phyloP scores from a whole-genome alignment of 2,888 invertebrate genomes.

The Lasioglossum malachurum region DNA sequence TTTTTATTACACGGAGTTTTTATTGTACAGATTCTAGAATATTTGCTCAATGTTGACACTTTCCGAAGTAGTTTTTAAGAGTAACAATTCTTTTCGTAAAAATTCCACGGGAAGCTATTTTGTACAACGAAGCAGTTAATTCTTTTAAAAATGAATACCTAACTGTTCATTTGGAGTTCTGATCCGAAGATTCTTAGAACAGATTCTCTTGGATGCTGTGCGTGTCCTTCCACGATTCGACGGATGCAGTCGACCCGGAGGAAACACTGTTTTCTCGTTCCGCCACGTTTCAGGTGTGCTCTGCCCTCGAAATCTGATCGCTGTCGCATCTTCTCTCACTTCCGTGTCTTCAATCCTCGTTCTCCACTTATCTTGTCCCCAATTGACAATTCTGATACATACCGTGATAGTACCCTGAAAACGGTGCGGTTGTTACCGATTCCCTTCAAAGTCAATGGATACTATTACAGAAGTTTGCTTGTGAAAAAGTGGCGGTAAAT shows the following conservation, averaged over 20 bases:
- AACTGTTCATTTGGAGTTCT: neutral
- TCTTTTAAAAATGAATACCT: neutral
- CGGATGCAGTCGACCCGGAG: conserved; percentile 30
- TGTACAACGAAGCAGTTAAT: neutral
- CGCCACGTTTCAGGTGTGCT: conserved; percentile 55
- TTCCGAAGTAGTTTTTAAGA: too few relatives aligned
- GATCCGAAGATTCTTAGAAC: neutral
- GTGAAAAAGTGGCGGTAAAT: neutral
- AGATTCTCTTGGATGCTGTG: neutral
- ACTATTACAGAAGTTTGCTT: neutral
- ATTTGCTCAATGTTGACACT: neutral
- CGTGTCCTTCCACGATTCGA: conserved; percentile 19
- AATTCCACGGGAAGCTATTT: neutral
- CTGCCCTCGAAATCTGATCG: conserved; percentile 60
- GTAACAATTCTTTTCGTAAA: neutral
- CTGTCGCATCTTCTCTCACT: conserved; percentile 12
- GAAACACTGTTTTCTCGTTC: conserved; percentile 66
- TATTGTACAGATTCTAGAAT: neutral
- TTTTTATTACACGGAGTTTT: neutral
- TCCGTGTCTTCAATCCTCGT: conserved; percentile 33
- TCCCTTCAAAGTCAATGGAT: neutral
- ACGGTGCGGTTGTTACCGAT: neutral
- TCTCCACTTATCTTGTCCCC: conserved; percentile 17
- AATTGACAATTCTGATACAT: conserved; percentile 22
- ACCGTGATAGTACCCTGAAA: conserved; percentile 37